These are phyloP conservation scores for Taurulus bubalis DNA, from an alignment of 2,113 vertebrate species.

Conservation along the genomic window DNA sequence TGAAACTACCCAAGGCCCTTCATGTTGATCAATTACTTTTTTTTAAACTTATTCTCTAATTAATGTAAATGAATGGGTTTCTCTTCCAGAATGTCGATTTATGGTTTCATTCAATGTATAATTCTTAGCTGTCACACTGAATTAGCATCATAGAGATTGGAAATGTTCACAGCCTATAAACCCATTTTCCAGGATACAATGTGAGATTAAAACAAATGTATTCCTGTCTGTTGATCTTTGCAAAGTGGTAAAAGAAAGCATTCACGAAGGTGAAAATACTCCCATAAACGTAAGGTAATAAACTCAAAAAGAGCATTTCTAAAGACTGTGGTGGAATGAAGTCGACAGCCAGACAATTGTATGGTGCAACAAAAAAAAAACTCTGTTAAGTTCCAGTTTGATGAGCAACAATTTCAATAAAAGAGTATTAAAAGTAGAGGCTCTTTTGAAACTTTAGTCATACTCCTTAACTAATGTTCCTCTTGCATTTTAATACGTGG, in stretches of 20 bases:
- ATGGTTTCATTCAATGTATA: constrained; percentile 19
- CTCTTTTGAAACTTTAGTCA: constrained; percentile 43
- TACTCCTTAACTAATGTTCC: background rate
- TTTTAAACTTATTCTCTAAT: constrained; percentile 2
- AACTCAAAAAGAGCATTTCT: constrained; percentile 37
- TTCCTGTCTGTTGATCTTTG: constrained; percentile 44
- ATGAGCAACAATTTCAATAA: constrained; percentile 42
- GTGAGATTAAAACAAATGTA: constrained; percentile 28
- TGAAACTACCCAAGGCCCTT: background rate
- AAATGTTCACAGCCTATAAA: constrained; percentile 12
- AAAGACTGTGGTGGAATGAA: constrained; percentile 36
- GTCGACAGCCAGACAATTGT: constrained; percentile 35
- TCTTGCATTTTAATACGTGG: background rate
- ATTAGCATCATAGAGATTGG: constrained; percentile 20
- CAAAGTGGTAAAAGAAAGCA: constrained; percentile 32
- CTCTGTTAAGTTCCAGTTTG: constrained; percentile 32
- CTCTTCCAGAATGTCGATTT: constrained; percentile 33
- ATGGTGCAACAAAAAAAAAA: constrained; percentile 39
- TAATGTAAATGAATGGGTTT: constrained; percentile 33
- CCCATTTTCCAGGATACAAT: constrained; percentile 21
- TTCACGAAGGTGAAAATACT: constrained; percentile 23
- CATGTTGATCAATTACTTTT: constrained; percentile 24
- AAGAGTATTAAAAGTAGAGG: constrained; percentile 13
- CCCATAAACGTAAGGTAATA: constrained; percentile 11
- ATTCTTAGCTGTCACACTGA: constrained; percentile 12